phyloP scores from a whole-genome alignment of 2,113 vertebrate genomes.

The Sinocyclocheilus anshuiensis region DNA sequence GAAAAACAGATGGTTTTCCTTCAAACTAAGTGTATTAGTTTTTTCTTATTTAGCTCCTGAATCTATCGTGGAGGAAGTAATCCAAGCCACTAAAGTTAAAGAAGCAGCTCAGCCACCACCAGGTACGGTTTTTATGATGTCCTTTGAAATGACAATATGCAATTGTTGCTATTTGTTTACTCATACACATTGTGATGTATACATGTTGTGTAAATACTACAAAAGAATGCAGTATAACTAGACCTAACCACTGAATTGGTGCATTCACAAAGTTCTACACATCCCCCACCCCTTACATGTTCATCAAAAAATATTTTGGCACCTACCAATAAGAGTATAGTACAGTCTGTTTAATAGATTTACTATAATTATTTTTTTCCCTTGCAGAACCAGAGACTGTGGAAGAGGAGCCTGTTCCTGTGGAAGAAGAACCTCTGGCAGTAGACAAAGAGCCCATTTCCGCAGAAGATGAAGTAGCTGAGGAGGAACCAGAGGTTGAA shows the following conservation, averaged over 20 bases:
- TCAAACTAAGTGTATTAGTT: not conserved
- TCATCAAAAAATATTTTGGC: too few species aligned
- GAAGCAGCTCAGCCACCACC: constrained; percentile 27
- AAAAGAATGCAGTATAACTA: not conserved
- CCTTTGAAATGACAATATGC: not conserved
- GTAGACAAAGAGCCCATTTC: constrained; percentile 37
- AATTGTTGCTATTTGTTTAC: not conserved
- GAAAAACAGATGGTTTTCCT: not conserved
- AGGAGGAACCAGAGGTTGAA: constrained; percentile 40
- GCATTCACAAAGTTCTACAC: not conserved
- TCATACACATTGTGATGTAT: not conserved
- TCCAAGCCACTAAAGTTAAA: constrained; percentile 57
- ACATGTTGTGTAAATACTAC: not conserved
- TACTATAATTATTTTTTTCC: not conserved
- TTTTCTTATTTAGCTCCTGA: constrained; percentile 41
- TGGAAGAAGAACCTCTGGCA: constrained; percentile 48
- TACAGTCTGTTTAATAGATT: not conserved
- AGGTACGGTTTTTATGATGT: constrained; percentile 17
- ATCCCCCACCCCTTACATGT: too few species aligned
- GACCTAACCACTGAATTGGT: not conserved
- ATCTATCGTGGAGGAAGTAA: constrained; percentile 46
- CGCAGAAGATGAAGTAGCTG: constrained; percentile 48
- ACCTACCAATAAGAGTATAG: not conserved
- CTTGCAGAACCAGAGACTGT: constrained; percentile 22
- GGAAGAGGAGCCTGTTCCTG: constrained; percentile 41